A percentile compares a stretch with the other conserved stretches of the same genome.
These are phyloP conservation scores for Hypomecis punctinalis DNA, from an alignment of 2,888 invertebrate species.

Conservation along the genomic window DNA sequence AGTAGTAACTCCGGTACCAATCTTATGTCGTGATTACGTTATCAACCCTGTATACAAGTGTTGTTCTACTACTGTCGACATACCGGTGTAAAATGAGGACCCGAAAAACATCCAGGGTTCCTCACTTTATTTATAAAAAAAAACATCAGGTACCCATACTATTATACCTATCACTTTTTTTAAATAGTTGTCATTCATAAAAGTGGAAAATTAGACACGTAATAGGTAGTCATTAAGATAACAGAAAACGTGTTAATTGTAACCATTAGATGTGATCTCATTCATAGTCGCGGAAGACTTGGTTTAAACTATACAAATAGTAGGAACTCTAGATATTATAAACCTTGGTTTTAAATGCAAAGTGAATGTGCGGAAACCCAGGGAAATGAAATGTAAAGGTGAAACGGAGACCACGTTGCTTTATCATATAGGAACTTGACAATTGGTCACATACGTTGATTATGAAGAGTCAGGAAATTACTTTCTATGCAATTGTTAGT, in stretches of 20 bases:
- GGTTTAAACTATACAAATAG: background rate
- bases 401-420: background rate
- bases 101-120: no score
- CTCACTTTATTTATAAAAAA: no score
- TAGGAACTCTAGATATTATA: no score
- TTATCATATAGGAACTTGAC: constrained; percentile 2
- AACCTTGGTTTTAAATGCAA: background rate
- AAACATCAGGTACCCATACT: no score
- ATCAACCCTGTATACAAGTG: no score
- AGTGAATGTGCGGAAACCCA: background rate
- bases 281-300: background rate
- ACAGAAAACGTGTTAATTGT: background rate
- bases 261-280: background rate
- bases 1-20: no score
- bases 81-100: no score
- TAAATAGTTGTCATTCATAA: background rate
- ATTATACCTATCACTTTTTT: no score
- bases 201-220: background rate
- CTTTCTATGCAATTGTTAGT: background rate
- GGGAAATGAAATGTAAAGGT: background rate
- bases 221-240: constrained; percentile 2
- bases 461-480: constrained; percentile 11
- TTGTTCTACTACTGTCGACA: no score
- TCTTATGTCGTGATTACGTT: no score
- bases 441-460: constrained; percentile 1